A percentile compares a stretch with the other conserved stretches of the same genome.
Evolutionary conservation across 2,797 vertebrate genomes (phyloP).

Genomic region (Sebastes kiyomatsui): DNA sequence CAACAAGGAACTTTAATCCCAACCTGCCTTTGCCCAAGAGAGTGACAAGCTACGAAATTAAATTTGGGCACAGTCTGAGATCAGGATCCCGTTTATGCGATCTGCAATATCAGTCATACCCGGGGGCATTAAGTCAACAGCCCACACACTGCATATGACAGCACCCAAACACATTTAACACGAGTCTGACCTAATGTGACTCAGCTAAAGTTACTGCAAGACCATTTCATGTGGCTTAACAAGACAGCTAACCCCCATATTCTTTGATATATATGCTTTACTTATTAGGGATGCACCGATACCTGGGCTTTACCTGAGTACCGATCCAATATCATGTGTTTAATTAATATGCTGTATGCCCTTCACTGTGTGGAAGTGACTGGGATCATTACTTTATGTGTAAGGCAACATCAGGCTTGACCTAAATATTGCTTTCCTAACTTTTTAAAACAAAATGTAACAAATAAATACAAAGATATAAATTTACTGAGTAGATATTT

Average conservation of each 20-base stretch:
- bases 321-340: too few relatives aligned
- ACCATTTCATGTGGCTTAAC: neutral
- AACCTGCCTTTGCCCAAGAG: neutral
- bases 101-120: slow-evolving; percentile 4
- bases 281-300: too few relatives aligned
- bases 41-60: neutral
- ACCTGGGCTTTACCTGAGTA: too few relatives aligned
- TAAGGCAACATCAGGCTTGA: too few relatives aligned
- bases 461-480: too few relatives aligned
- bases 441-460: too few relatives aligned
- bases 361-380: too few relatives aligned
- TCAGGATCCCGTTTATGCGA: neutral
- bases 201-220: slow-evolving; percentile 1
- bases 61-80: neutral
- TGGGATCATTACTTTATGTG: too few relatives aligned
- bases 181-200: slow-evolving; percentile 8
- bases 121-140: neutral
- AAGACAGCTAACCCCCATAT: neutral
- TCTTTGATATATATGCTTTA: neutral
- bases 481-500: too few relatives aligned
- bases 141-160: slow-evolving; percentile 4
- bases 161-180: slow-evolving; percentile 29
- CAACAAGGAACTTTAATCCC: slow-evolving; percentile 1
- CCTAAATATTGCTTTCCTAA: too few relatives aligned
- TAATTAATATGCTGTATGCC: too few relatives aligned